Conservation (phyloP, 2,797 vertebrate genomes). For the Pampus argenteus region DNA sequence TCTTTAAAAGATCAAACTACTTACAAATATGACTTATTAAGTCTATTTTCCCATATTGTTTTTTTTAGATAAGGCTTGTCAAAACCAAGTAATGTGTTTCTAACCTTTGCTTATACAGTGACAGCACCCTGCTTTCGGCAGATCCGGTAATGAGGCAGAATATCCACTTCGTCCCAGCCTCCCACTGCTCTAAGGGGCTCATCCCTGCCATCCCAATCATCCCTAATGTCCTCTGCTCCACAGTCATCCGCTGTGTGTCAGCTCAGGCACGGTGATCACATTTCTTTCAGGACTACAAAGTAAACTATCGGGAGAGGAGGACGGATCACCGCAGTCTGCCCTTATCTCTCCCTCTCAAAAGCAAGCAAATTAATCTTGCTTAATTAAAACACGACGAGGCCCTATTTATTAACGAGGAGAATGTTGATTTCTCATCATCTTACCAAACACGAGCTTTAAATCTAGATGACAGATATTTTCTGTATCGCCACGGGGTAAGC, state of each 20-base stretch:
- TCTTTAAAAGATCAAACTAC: constrained; percentile 6
- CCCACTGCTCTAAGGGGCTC: constrained; percentile 35
- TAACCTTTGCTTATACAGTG: constrained; percentile 27
- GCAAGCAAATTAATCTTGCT: constrained; percentile 73
- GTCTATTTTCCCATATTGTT: background rate
- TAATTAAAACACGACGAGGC: constrained; percentile 79
- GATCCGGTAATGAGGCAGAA: constrained; percentile 53
- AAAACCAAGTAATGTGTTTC: constrained; percentile 21
- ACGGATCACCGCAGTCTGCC: constrained; percentile 49
- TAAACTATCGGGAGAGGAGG: constrained; percentile 41
- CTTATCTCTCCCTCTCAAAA: constrained; percentile 65
- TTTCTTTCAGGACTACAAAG: constrained; percentile 52
- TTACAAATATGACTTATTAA: constrained; percentile 3
- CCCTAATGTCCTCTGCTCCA: constrained; percentile 44
- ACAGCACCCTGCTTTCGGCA: constrained; percentile 42
- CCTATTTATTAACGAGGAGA: constrained; percentile 66
- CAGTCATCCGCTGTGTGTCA: constrained; percentile 39
- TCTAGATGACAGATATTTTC: constrained; percentile 63
- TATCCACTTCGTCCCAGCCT: constrained; percentile 37
- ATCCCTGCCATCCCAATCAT: constrained; percentile 33
- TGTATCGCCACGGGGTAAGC: constrained; percentile 51
- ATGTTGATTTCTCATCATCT: constrained; percentile 65
- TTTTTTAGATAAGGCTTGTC: constrained; percentile 1
- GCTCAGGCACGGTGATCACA: constrained; percentile 43
- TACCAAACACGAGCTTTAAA: constrained; percentile 70